Evolutionary conservation across 2,797 vertebrate species (phyloP), one percentile per base, ranked within the genome.

Genomic region (Urosaurus nigricauda): DNA sequence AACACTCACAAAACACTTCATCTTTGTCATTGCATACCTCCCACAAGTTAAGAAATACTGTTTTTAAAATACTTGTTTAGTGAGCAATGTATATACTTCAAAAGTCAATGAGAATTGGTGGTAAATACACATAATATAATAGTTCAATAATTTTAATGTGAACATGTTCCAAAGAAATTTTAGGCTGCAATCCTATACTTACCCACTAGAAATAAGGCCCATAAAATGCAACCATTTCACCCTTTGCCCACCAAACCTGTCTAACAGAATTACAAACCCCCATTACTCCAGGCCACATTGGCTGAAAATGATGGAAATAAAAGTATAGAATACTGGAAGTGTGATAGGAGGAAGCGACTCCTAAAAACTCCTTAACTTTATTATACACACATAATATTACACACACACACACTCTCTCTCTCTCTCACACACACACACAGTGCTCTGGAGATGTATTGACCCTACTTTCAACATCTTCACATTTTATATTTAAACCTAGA

Each of bases 51-150:
- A 70, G 65, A 56, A 70, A 58, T 12, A 51, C 4, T 73, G 19
- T 37, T 73, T 60, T 56, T 60, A 29, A 68, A 29, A 68, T 51
- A 51, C 47, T 51, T 51, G 9, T 51, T 32, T n/a, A 84, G 13
- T 32, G 8, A 11, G 40, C 37, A 71, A 71, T 79, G 58, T 29
- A 84, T 35, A 84, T 71, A 1, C 29, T 35, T 75, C 47, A 16
- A 68, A 82, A 86, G 26, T 43, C 24, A 35, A 26, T 74, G 17
- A 70, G 29, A 86, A 40, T 65, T 98, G 98, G 98, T 79, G 98
- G 98, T 95, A 99, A 97, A 97, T 99, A 98, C 98, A 99, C 7
- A 68, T 58, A 68, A 68, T 51, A 68, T 68, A 68, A 32, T 32
- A 68, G 9, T 26, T 68, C 29, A 32, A 29, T 32, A 12, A 24